Evolutionary conservation across 2,113 vertebrate species (phyloP), one percentile per base, ranked within the genome.

Genomic region (Corapipo altera): DNA sequence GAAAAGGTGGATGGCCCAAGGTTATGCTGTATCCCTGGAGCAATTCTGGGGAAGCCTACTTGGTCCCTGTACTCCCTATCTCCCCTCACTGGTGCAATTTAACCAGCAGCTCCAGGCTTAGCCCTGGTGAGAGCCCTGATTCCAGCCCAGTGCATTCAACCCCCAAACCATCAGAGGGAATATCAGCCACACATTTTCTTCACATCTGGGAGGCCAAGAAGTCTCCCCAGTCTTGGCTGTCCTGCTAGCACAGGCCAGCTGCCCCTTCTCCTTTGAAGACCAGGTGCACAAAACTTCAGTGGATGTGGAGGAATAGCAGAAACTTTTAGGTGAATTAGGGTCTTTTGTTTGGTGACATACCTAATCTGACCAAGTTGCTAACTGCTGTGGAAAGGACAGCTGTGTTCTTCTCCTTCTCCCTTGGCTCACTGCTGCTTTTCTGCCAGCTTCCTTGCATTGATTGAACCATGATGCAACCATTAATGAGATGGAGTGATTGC

Each of bases 91-190:
- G 33, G 19, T 49, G 48, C 66, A 71, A 15, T 9, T 71, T 26
- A 62, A 58, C 8, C 14, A 44, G 65, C 55, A 88, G 51, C 15
- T 65, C 13, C 2, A 81, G 39, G 16, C 9, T 49, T 27, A 75
- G 21, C 16, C 27, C 48, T 77, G 18, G 12, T 52, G 48, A 27
- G 82, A 6, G 3, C 9, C 23, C 27, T 52, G 37, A 4, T 58
- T 46, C 24, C 43, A 86, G 52, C 28, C n/a, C 48, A 27, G 43
- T 32, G 19, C 15, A 18, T 57, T 79, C 43, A 79, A 18, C 2
- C 2, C 8, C 5, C 43, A 54, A 4, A 5, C 12, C 1, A 0
- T 21, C 8, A 2, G 10, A 91, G 12, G 16, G 75, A 67, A 41
- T 79, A 22, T 86, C 66, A 79, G 15, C 16, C 58, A 46, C 4